phyloP scores from a whole-genome alignment of 2,113 vertebrate species.

The Corydoras maculifer region DNA sequence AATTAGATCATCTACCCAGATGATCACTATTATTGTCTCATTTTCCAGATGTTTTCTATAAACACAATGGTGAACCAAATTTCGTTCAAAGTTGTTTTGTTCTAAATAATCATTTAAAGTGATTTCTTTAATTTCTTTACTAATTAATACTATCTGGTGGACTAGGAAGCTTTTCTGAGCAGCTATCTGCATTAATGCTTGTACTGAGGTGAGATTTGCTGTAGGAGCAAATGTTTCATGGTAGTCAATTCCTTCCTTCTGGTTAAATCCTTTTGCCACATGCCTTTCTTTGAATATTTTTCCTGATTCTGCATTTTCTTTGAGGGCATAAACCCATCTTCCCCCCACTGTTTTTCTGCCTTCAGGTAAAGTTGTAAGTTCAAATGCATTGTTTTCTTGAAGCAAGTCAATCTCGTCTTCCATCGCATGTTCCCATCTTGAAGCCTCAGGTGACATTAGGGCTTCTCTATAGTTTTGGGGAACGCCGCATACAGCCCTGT shows the following conservation, averaged over 20 bases:
- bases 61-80: no score
- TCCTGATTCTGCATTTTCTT: conserved; percentile 18
- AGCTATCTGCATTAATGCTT: background rate
- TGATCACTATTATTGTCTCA: no score
- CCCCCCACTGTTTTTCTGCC: background rate
- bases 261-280: conserved; percentile 39
- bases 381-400: conserved; percentile 21
- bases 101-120: conserved; percentile 3
- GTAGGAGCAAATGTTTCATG: conserved; percentile 42
- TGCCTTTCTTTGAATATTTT: conserved; percentile 33
- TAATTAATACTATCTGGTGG: background rate
- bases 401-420: conserved; percentile 34
- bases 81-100: background rate
- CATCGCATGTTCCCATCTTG: conserved; percentile 23
- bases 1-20: no score
- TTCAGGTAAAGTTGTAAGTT: conserved; percentile 5
- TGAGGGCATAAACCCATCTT: conserved; percentile 8
- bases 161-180: background rate
- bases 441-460: conserved; percentile 22
- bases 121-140: background rate
- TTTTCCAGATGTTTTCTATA: no score
- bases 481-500: conserved; percentile 21
- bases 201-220: conserved; percentile 8
- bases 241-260: conserved; percentile 41
- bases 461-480: conserved; percentile 31